Conservation (phyloP, 1,140 invertebrate genomes). For the Rhynchophorus ferrugineus region DNA sequence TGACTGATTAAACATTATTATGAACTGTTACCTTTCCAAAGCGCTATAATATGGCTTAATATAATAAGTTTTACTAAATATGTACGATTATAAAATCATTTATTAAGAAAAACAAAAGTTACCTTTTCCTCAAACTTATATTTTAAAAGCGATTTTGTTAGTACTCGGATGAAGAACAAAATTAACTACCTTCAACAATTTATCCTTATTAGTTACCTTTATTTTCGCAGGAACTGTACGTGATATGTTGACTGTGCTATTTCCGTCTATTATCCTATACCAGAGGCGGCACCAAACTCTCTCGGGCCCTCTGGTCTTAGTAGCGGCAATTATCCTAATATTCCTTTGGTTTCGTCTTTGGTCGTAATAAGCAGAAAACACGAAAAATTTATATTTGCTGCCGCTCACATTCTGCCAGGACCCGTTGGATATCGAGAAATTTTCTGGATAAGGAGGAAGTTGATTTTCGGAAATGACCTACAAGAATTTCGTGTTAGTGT, state of each 20-base stretch:
- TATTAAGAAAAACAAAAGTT: no score
- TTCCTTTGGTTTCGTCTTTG: slow-evolving; percentile 59
- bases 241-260: slow-evolving; percentile 47
- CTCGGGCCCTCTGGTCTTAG: slow-evolving; percentile 73
- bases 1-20: no score
- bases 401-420: slow-evolving; percentile 52
- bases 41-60: no score
- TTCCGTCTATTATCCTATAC: slow-evolving; percentile 45
- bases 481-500: slow-evolving; percentile 3
- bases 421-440: slow-evolving; percentile 44
- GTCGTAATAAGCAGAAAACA: slow-evolving; percentile 86
- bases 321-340: slow-evolving; percentile 77
- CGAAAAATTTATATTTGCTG: slow-evolving; percentile 76
- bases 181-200: no score
- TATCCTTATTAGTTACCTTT: slow-evolving; percentile 61
- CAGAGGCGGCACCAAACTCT: slow-evolving; percentile 82
- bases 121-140: no score
- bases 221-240: slow-evolving; percentile 66
- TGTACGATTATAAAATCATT: no score
- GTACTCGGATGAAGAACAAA: no score
- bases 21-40: no score
- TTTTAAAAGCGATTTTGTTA: no score
- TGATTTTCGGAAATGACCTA: slow-evolving; percentile 39
- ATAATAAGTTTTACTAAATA: no score
- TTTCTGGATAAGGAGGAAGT: slow-evolving; percentile 43